Evolutionary conservation across 2,888 invertebrate genomes (phyloP), one percentile per base, ranked within the genome.

Genomic region (Bruchidius siliquastri): DNA sequence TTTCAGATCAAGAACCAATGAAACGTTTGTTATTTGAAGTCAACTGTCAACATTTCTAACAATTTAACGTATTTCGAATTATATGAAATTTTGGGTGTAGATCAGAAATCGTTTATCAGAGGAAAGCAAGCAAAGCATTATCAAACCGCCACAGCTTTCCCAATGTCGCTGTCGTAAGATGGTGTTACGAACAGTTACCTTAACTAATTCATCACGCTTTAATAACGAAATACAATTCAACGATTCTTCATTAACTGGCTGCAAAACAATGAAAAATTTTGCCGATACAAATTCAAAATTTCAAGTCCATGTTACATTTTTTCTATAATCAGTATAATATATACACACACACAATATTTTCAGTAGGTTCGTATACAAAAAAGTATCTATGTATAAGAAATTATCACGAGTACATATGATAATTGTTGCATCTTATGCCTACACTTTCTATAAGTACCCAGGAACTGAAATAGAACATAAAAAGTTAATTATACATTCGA

Each of bases 341-440:
- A 30, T 30, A 49, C 13, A 49, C 13, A 49, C 18, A 49, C 49
- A 49, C 49, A 49, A 3, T 13, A 13, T 18, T 8, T 18, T 49
- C 49, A 49, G 18, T 49, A 49, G 49, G 18, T 49, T 49, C 49
- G 49, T 49, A 49, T 49, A 49, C 49, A 49, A 49, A 49, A 26
- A 49, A 49, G 49, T 49, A 49, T 49, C 73, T 76, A 77, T 74
- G 74, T 77, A 79, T 77, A 77, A 78, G 76, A 79, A 32, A 76
- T 76, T 78, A 79, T 78, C 79, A 77, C 77, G 78, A 76, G 49
- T 49, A 49, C 49, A 76, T 77, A 76, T 77, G 78, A 79, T 78
- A 78, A 78, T 73, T 69, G 73, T 76, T 75, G 74, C 67, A 71
- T 76, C 71, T 72, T 71, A 71, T 72, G 68, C 68, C 20, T 22